A percentile compares a stretch with the other conserved stretches of the same genome.
Evolutionary conservation across 2,888 invertebrate genomes (phyloP).

Genomic region (Yponomeuta sedellus): DNA sequence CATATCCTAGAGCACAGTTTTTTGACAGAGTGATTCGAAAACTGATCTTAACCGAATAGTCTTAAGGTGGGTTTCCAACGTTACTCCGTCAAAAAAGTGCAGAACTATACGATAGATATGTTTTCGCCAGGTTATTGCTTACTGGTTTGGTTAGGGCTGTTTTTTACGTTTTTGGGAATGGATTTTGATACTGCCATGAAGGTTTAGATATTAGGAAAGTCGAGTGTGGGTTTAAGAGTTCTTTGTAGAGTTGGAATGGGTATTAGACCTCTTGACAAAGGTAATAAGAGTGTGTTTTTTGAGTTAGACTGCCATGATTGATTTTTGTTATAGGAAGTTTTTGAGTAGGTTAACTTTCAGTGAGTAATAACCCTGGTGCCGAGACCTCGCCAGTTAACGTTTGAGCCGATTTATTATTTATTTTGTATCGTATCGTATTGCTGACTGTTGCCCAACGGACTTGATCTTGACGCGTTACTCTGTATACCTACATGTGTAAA

Average conservation of each 20-base stretch:
- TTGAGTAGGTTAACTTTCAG: background rate
- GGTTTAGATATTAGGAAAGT: background rate
- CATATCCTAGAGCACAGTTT: conserved; percentile 24
- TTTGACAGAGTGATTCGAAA: conserved; percentile 17
- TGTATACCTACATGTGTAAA: conserved; percentile 67
- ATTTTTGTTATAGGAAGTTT: background rate
- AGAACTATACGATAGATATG: background rate
- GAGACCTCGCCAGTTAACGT: conserved; percentile 39
- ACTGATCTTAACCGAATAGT: too few relatives aligned
- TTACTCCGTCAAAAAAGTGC: too few relatives aligned
- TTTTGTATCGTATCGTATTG: conserved; percentile 37
- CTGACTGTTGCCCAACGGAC: conserved; percentile 72
- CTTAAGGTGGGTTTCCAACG: too few relatives aligned
- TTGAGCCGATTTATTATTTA: conserved; percentile 45
- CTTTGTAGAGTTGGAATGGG: background rate
- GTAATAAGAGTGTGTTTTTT: background rate
- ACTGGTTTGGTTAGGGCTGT: conserved; percentile 13
- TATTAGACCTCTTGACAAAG: background rate
- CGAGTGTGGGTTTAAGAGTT: background rate
- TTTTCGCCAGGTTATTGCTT: conserved; percentile 28
- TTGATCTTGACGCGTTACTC: conserved; percentile 65
- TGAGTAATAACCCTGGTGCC: conserved; percentile 32
- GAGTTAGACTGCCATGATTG: background rate
- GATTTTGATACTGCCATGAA: background rate
- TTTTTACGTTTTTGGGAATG: background rate